Conservation (phyloP, 2,113 vertebrate species). For the Syrrhaptes paradoxus region DNA sequence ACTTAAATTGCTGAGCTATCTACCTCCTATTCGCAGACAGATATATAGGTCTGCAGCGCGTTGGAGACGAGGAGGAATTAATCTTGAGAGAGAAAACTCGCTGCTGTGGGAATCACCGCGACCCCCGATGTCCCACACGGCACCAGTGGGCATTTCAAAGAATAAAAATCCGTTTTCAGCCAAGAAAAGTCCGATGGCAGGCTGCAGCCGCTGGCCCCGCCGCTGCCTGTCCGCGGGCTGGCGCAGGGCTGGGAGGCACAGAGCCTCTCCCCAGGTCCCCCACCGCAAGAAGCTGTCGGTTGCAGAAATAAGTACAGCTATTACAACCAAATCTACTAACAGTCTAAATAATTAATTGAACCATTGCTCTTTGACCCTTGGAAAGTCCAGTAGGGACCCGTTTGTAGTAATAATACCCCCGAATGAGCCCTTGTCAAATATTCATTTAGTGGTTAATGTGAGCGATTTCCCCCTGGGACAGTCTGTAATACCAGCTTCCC, state of each 20-base stretch:
- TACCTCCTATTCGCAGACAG: background rate
- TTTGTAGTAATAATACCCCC: slow-evolving; percentile 92
- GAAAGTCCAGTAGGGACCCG: slow-evolving; percentile 89
- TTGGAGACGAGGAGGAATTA: background rate
- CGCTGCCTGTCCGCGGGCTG: background rate
- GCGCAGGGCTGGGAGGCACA: slow-evolving; percentile 21
- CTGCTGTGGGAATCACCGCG: background rate
- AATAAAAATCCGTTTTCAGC: background rate
- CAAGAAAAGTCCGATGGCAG: background rate
- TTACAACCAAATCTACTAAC: slow-evolving; percentile 89
- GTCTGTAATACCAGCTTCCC: slow-evolving; percentile 84
- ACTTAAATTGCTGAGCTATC: background rate
- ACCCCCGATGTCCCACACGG: background rate
- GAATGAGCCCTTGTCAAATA: slow-evolving; percentile 98
- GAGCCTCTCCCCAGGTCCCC: slow-evolving; percentile 71
- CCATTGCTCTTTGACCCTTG: slow-evolving; percentile 91
- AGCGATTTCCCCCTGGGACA: slow-evolving; percentile 90
- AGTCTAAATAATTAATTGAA: slow-evolving; percentile 98
- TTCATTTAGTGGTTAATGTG: slow-evolving; percentile 99
- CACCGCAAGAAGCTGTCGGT: slow-evolving; percentile 73
- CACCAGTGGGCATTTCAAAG: background rate
- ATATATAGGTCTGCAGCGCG: background rate
- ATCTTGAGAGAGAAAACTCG: background rate
- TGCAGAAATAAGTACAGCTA: slow-evolving; percentile 79
- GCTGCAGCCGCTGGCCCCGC: background rate